Conservation (phyloP, 2,797 vertebrate species). For the Apogon talboti region DNA sequence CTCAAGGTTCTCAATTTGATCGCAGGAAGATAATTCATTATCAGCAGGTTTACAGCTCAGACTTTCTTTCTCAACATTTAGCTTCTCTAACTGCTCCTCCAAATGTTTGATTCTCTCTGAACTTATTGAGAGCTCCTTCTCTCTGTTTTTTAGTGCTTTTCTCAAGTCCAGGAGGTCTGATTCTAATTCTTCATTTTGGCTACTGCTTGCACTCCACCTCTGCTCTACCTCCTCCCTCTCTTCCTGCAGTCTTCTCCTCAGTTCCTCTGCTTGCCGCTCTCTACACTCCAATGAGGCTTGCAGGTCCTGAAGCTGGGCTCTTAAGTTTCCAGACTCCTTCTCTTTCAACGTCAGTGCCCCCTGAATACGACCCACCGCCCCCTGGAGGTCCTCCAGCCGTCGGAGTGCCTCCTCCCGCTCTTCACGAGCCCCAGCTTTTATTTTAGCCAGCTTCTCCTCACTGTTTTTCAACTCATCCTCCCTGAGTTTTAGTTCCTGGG, state of each 20-base stretch:
- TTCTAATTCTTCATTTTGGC: constrained; percentile 72
- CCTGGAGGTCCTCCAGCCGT: constrained; percentile 81
- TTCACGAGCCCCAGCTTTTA: constrained; percentile 69
- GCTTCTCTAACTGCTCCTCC: constrained; percentile 83
- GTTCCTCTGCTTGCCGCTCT: constrained; percentile 82
- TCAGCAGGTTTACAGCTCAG: constrained; percentile 69
- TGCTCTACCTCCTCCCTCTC: constrained; percentile 69
- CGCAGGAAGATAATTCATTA: constrained; percentile 64
- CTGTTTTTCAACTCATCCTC: constrained; percentile 80
- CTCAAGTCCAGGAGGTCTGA: constrained; percentile 74
- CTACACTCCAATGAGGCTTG: constrained; percentile 79
- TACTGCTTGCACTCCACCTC: constrained; percentile 45
- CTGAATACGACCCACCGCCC: constrained; percentile 80
- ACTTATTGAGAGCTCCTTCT: constrained; percentile 79
- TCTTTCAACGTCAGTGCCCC: constrained; percentile 84
- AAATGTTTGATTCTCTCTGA: constrained; percentile 83
- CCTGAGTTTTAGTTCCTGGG: constrained; percentile 82
- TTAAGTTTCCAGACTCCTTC: constrained; percentile 85
- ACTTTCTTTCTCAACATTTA: constrained; percentile 80
- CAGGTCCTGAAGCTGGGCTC: constrained; percentile 84
- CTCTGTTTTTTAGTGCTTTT: constrained; percentile 81
- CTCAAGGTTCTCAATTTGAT: constrained; percentile 65
- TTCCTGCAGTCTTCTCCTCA: constrained; percentile 73
- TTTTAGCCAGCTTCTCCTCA: constrained; percentile 73
- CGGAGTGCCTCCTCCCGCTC: constrained; percentile 74